Percentiles rank a stretch among this genome's conserved stretches.
Evolutionary conservation across 2,888 invertebrate genomes (phyloP).

Genomic region (Mythimna vitellina): DNA sequence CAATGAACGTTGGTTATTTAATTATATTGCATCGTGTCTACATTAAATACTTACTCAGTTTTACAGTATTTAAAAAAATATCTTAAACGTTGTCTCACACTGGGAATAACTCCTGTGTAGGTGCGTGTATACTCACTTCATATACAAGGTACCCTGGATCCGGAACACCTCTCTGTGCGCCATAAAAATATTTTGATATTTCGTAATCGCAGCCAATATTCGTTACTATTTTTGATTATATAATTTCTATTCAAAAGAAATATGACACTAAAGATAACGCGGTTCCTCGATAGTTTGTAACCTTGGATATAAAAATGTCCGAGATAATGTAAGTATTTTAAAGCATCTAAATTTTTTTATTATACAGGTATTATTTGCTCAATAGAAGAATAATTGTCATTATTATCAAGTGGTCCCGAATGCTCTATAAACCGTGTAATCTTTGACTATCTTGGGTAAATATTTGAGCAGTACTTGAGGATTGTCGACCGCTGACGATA

Average conservation of each 20-base stretch:
- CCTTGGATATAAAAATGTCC: conserved; percentile 38
- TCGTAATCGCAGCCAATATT: no score
- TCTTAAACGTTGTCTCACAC: no score
- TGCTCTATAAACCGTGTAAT: conserved; percentile 45
- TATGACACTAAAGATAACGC: conserved; percentile 12
- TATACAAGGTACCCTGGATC: no score
- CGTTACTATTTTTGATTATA: not conserved
- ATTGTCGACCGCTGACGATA: conserved; percentile 38
- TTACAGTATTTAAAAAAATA: no score
- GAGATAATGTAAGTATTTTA: conserved; percentile 43
- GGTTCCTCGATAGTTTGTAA: not conserved
- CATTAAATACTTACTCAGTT: no score
- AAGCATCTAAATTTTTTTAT: conserved; percentile 27
- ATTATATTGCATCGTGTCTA: no score
- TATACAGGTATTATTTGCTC: conserved; percentile 34
- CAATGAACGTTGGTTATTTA: not conserved
- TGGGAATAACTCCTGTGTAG: no score
- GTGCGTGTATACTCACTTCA: no score
- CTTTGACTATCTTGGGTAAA: conserved; percentile 44
- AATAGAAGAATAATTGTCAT: conserved; percentile 24
- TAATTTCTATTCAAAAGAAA: conserved; percentile 22
- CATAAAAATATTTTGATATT: no score
- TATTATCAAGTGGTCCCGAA: conserved; percentile 31
- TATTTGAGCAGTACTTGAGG: conserved; percentile 33
- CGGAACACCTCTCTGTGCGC: no score